These are phyloP conservation scores for Osmerus eperlanus DNA, from an alignment of 2,113 vertebrate genomes.

Conservation along the genomic window DNA sequence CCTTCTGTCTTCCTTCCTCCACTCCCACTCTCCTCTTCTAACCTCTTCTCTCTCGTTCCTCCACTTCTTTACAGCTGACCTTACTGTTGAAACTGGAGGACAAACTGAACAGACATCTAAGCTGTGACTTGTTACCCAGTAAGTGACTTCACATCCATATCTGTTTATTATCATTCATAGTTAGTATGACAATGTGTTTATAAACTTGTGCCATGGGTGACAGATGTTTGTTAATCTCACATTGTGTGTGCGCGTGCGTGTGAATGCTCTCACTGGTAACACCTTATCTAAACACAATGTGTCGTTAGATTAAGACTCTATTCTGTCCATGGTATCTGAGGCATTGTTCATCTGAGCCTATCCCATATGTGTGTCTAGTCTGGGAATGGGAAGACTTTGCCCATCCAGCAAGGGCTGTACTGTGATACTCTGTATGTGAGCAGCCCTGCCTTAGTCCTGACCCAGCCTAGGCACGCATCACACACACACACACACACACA, in stretches of 20 bases:
- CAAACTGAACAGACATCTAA: conserved; percentile 96
- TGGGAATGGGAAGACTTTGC: conserved; percentile 2
- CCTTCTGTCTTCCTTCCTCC: neutral
- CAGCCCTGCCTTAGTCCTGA: neutral
- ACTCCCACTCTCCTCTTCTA: neutral
- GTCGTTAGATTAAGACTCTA: too few relatives aligned
- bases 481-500: conserved; percentile 3
- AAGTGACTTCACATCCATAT: conserved; percentile 29
- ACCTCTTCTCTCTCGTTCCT: neutral
- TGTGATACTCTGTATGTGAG: neutral
- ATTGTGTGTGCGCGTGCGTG: too few relatives aligned
- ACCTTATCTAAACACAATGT: too few relatives aligned
- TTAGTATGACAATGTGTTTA: neutral
- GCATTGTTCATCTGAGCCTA: too few relatives aligned
- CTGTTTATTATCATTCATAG: neutral
- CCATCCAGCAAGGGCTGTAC: neutral
- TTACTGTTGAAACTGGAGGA: conserved; percentile 97
- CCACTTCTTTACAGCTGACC: conserved; percentile 74
- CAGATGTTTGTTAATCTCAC: too few relatives aligned
- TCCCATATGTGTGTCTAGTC: neutral
- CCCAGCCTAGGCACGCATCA: neutral
- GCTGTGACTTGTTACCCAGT: conserved; percentile 93
- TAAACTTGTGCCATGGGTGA: neutral
- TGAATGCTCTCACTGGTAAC: too few relatives aligned
- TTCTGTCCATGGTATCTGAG: too few relatives aligned